Evolutionary conservation across 2,113 vertebrate species (phyloP).

Genomic region (Ursus arctos): DNA sequence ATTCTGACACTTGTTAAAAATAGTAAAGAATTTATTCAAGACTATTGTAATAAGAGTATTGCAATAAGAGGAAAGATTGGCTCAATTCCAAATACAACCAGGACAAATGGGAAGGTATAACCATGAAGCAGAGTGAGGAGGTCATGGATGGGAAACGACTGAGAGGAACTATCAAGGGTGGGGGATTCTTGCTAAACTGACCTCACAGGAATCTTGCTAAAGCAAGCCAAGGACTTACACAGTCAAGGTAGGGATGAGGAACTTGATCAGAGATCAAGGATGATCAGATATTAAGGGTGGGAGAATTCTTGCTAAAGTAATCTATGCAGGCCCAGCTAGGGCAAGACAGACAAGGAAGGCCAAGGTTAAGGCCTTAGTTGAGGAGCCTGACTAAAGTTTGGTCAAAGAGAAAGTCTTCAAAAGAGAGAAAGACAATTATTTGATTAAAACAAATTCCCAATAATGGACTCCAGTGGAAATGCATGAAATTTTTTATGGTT

Average conservation of each 20-base stretch:
- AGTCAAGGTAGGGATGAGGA: neutral
- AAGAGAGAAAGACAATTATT: neutral
- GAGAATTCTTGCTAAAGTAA: neutral
- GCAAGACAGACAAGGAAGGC: neutral
- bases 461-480: neutral
- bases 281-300: neutral
- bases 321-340: neutral
- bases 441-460: neutral
- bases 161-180: neutral
- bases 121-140: neutral
- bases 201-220: neutral
- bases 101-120: neutral
- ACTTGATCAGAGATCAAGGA: neutral
- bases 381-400: neutral
- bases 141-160: neutral
- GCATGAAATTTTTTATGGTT: neutral
- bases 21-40: neutral
- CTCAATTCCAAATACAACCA: neutral
- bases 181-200: neutral
- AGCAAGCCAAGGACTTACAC: neutral
- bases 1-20: neutral
- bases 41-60: neutral
- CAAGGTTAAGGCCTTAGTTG: neutral
- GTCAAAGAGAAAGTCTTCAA: neutral
- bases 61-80: neutral